phyloP scores from a whole-genome alignment of 2,888 invertebrate species.

The Pomacea canaliculata region DNA sequence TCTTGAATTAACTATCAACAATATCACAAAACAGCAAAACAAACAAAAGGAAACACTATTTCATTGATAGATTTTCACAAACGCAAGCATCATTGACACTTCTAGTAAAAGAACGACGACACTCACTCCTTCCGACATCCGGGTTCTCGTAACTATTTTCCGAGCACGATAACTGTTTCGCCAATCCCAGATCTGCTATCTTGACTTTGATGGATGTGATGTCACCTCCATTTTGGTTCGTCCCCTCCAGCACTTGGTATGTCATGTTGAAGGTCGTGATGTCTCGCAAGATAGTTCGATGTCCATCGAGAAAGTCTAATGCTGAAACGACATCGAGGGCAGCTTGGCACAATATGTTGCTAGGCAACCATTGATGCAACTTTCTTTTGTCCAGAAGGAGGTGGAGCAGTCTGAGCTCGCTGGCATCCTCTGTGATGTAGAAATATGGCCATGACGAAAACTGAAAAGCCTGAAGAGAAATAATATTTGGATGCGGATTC shows the following conservation, averaged over 20 bases:
- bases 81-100: too few relatives aligned
- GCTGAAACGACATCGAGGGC: not conserved
- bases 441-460: not conserved
- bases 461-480: not conserved
- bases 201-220: not conserved
- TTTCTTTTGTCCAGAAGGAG: not conserved
- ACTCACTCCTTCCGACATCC: too few relatives aligned
- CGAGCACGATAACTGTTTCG: not conserved
- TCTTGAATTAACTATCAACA: too few relatives aligned
- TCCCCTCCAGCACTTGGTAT: not conserved
- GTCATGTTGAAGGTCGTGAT: conserved; percentile 17
- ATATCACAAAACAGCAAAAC: too few relatives aligned
- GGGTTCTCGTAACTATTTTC: too few relatives aligned
- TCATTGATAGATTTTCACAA: too few relatives aligned
- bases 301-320: not conserved
- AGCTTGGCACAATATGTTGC: not conserved
- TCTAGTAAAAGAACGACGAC: too few relatives aligned
- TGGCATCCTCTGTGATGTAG: conserved; percentile 15
- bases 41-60: too few relatives aligned
- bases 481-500: not conserved
- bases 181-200: conserved; percentile 9
- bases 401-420: not conserved
- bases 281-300: conserved; percentile 3
- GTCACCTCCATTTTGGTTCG: not conserved
- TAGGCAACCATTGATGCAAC: conserved; percentile 4